These are phyloP conservation scores for Melipona beecheii DNA, from an alignment of 2,888 invertebrate species.

Conservation along the genomic window DNA sequence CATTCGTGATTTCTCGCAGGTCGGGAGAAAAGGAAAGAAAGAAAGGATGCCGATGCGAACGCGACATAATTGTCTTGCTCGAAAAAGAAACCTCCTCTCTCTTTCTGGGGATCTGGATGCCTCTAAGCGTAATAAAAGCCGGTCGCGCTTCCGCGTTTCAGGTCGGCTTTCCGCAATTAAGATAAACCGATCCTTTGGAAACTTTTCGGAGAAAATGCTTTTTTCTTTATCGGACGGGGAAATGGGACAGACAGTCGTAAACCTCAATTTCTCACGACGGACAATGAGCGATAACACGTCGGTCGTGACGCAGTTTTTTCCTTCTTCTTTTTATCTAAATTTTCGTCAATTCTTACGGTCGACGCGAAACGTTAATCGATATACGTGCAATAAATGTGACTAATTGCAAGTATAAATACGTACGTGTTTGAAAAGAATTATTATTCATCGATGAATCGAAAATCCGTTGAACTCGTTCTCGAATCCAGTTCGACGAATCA, in stretches of 20 bases:
- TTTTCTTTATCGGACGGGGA: conserved; percentile 31
- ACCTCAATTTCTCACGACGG: background rate
- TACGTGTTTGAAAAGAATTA: too few species aligned
- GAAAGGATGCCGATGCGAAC: conserved; percentile 22
- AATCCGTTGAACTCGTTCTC: too few species aligned
- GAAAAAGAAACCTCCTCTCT: conserved; percentile 30
- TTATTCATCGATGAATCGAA: too few species aligned
- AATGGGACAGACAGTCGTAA: background rate
- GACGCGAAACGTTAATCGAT: too few species aligned
- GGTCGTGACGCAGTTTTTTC: background rate
- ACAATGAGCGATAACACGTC: background rate
- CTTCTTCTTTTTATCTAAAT: too few species aligned
- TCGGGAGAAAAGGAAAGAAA: conserved; percentile 39
- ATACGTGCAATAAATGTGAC: too few species aligned
- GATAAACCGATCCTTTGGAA: conserved; percentile 55
- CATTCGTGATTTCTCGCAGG: conserved; percentile 52
- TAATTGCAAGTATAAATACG: too few species aligned
- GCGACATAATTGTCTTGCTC: conserved; percentile 35
- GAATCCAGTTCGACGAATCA: background rate
- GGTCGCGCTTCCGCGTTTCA: conserved; percentile 49
- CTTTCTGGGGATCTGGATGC: conserved; percentile 10
- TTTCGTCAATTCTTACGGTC: too few species aligned
- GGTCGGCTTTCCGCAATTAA: conserved; percentile 49
- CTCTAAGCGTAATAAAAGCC: conserved; percentile 39
- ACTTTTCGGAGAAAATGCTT: conserved; percentile 43